phyloP scores from a whole-genome alignment of 2,113 vertebrate species.

The Protobothrops flavoviridis region DNA sequence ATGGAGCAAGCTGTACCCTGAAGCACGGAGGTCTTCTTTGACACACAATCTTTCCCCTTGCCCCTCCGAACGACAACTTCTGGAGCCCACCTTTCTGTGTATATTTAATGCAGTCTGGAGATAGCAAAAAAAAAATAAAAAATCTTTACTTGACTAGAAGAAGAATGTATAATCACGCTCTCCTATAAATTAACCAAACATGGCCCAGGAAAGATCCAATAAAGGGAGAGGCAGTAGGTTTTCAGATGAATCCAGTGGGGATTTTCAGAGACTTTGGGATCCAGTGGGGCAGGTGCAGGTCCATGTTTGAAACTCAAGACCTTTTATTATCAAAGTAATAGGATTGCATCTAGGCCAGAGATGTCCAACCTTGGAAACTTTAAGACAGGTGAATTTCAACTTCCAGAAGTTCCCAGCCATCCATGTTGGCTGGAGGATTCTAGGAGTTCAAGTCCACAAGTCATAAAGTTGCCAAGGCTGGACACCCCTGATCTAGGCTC shows the following conservation, averaged over 20 bases:
- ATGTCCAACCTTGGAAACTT: not conserved
- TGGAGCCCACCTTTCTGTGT: not conserved
- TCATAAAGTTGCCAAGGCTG: too few relatives aligned
- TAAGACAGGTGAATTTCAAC: not conserved
- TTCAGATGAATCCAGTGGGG: not conserved
- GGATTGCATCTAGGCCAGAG: not conserved
- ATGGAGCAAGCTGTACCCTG: not conserved
- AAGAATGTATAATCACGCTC: not conserved
- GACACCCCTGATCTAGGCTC: not conserved
- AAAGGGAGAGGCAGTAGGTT: not conserved
- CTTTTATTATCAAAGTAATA: not conserved
- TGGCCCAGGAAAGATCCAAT: not conserved
- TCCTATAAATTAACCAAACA: not conserved
- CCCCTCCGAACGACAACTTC: not conserved
- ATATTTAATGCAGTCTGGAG: not conserved
- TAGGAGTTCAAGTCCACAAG: too few relatives aligned
- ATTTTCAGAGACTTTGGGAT: not conserved
- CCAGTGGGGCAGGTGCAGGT: not conserved
- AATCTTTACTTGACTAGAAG: not conserved
- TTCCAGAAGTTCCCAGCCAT: not conserved
- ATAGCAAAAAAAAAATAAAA: not conserved
- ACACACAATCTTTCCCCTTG: not conserved
- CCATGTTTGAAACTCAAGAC: not conserved
- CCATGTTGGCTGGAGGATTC: not conserved
- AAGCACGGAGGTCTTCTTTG: not conserved